Conservation (phyloP, 2,113 vertebrate species). For the Neolamprologus variostigma region DNA sequence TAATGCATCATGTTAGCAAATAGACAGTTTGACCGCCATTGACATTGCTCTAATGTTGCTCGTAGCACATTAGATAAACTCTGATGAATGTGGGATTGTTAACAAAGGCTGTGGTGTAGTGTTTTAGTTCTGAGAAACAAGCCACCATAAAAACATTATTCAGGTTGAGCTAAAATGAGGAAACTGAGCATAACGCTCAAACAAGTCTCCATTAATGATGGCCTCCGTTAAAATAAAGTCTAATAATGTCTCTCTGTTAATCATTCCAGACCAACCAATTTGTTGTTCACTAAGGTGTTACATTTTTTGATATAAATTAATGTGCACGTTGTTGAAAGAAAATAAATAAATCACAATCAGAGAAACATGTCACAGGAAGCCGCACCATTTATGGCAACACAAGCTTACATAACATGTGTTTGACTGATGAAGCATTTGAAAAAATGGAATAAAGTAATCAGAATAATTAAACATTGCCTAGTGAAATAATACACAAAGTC, state of each 20-base stretch:
- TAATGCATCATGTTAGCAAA: background rate
- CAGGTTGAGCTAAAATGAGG: background rate
- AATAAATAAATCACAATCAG: background rate
- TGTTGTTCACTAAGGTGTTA: background rate
- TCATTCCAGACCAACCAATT: background rate
- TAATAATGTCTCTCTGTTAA: background rate
- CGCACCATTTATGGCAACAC: background rate
- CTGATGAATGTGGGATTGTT: background rate
- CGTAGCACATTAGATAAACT: background rate
- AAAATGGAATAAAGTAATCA: background rate
- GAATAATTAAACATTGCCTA: background rate
- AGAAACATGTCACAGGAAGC: background rate
- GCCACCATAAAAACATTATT: background rate
- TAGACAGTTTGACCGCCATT: accelerated
- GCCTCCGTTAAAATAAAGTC: background rate
- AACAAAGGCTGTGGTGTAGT: background rate
- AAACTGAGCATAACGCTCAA: background rate
- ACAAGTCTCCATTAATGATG: background rate
- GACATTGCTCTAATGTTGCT: too few relatives aligned
- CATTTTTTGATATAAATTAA: background rate
- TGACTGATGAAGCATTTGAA: background rate
- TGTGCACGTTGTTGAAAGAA: background rate
- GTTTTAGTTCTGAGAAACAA: background rate
- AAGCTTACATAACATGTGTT: background rate
- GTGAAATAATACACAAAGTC: background rate